phyloP scores from a whole-genome alignment of 2,797 vertebrate genomes.

The Lacerta agilis region DNA sequence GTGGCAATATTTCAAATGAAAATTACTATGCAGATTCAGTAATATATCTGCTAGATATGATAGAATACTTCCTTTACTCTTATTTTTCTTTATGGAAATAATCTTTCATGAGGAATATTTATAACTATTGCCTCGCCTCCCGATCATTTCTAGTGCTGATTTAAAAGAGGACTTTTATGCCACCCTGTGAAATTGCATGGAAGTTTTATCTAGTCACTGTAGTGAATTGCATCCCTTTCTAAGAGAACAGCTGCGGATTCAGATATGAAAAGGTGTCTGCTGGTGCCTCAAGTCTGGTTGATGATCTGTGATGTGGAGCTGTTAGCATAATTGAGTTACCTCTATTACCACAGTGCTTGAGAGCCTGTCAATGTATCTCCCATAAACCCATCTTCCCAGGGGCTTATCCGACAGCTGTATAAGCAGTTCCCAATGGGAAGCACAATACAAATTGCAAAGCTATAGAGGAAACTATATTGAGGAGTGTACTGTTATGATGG shows the following conservation, averaged over 20 bases:
- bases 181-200: background rate
- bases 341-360: background rate
- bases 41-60: background rate
- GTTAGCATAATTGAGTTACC: conserved; percentile 1
- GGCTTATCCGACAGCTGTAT: background rate
- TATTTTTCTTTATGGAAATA: conserved; percentile 18
- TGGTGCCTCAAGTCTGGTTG: background rate
- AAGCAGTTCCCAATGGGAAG: background rate
- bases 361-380: background rate
- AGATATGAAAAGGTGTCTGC: conserved; percentile 4
- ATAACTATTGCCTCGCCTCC: background rate
- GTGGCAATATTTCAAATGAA: conserved; percentile 10
- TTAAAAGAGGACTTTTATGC: conserved; percentile 5
- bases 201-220: background rate
- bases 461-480: background rate
- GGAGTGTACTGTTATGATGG: background rate
- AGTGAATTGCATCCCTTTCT: conserved; percentile 20
- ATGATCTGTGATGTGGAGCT: background rate
- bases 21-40: background rate
- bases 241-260: background rate
- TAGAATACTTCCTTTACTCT: background rate
- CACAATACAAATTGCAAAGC: background rate
- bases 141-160: background rate
- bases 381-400: conserved; percentile 5
- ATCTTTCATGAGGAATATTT: background rate